Evolutionary conservation across 2,797 vertebrate species (phyloP).

Genomic region (Remorina albescens): DNA sequence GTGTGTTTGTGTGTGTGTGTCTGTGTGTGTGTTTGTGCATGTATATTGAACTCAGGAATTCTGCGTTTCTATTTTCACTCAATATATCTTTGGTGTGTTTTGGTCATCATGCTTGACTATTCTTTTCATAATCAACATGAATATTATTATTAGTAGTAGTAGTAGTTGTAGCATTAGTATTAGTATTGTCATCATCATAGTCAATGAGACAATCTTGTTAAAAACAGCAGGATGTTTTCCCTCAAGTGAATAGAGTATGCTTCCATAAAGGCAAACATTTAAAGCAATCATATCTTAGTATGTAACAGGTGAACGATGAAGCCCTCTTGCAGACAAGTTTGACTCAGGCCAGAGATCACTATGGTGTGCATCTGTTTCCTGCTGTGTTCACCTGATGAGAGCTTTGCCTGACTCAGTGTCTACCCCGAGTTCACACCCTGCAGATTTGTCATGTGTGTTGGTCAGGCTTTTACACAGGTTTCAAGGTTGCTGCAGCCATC

Average conservation of each 20-base stretch:
- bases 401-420: slow-evolving; percentile 47
- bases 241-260: no score
- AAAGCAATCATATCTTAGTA: background rate
- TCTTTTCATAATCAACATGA: no score
- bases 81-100: slow-evolving; percentile 18
- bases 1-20: background rate
- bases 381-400: slow-evolving; percentile 58
- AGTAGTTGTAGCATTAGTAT: no score
- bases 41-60: background rate
- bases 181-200: no score
- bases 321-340: background rate
- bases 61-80: slow-evolving; percentile 18
- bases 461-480: slow-evolving; percentile 71
- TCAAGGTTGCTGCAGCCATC: slow-evolving; percentile 76
- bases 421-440: slow-evolving; percentile 56
- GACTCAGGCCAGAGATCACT: background rate
- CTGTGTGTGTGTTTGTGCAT: background rate
- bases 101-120: slow-evolving; percentile 1
- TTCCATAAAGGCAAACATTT: background rate
- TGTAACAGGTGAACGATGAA: background rate
- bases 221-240: no score
- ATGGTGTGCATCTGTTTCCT: slow-evolving; percentile 33
- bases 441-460: slow-evolving; percentile 77
- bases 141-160: no score
- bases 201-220: no score